These are phyloP conservation scores for Balaenoptera acutorostrata DNA, from an alignment of 2,113 vertebrate species.

Conservation along the genomic window DNA sequence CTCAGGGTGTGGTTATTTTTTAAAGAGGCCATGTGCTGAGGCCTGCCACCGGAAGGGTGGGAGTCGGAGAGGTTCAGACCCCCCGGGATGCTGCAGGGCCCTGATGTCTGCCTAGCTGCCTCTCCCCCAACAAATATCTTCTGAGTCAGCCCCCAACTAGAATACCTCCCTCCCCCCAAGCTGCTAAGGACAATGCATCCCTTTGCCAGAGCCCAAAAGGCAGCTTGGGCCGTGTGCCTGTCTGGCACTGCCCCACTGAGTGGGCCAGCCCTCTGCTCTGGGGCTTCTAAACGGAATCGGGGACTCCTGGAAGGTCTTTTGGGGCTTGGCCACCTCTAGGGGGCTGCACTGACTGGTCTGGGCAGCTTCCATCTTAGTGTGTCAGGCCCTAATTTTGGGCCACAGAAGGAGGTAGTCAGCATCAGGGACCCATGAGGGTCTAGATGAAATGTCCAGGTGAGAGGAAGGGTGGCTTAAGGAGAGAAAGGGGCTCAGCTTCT, in stretches of 20 bases:
- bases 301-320: background rate
- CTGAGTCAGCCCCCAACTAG: background rate
- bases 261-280: background rate
- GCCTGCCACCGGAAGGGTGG: background rate
- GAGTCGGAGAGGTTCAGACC: background rate
- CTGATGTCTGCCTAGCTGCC: background rate
- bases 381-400: constrained; percentile 5
- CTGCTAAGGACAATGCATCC: background rate
- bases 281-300: background rate
- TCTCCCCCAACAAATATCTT: background rate
- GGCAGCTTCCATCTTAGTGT: constrained; percentile 43
- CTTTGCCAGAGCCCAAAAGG: background rate
- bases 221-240: background rate
- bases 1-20: constrained; percentile 64
- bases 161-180: background rate
- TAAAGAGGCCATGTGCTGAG: constrained; percentile 36
- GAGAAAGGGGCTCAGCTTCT: background rate
- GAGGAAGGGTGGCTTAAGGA: background rate
- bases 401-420: background rate
- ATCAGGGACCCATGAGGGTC: background rate
- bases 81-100: background rate
- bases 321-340: background rate
- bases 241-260: background rate
- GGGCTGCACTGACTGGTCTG: background rate
- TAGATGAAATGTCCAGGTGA: background rate